phyloP scores from a whole-genome alignment of 35 echinoderm and acorn worm genomes.

The Lytechinus variegatus region DNA sequence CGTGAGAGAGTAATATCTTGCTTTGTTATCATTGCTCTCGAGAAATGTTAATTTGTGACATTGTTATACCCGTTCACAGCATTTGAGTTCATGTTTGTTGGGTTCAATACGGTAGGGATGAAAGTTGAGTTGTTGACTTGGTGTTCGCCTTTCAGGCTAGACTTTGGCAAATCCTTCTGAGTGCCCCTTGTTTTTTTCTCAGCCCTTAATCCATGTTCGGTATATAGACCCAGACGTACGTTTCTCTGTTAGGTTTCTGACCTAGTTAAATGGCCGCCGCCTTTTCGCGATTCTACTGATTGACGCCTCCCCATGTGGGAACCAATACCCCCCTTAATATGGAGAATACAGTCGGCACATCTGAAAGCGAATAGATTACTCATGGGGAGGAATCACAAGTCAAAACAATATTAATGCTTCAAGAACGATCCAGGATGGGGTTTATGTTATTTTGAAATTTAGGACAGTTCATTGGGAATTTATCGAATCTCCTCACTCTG shows the following conservation, averaged over 20 bases:
- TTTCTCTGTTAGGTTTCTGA: slow-evolving; percentile 18
- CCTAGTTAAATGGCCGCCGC: slow-evolving; percentile 15
- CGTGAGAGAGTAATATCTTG: no score
- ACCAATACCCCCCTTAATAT: not conserved
- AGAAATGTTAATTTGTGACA: no score
- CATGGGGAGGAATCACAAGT: slow-evolving; percentile 4
- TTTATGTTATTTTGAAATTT: not conserved
- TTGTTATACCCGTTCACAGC: not conserved
- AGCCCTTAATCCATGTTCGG: not conserved
- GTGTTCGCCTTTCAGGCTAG: not conserved
- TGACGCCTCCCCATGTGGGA: slow-evolving; percentile 30
- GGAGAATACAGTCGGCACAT: not conserved
- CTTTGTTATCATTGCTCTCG: no score
- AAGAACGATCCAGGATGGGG: not conserved
- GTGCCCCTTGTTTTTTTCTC: not conserved
- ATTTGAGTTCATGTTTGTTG: not conserved
- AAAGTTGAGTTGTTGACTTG: not conserved
- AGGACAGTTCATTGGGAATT: not conserved
- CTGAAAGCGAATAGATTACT: not conserved
- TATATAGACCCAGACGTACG: not conserved
- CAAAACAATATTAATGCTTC: not conserved
- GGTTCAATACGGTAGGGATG: not conserved
- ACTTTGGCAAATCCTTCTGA: not conserved
- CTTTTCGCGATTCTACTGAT: not conserved
- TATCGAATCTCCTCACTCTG: not conserved